phyloP scores from a whole-genome alignment of 2,113 vertebrate genomes.

The Rhinoderma darwinii region DNA sequence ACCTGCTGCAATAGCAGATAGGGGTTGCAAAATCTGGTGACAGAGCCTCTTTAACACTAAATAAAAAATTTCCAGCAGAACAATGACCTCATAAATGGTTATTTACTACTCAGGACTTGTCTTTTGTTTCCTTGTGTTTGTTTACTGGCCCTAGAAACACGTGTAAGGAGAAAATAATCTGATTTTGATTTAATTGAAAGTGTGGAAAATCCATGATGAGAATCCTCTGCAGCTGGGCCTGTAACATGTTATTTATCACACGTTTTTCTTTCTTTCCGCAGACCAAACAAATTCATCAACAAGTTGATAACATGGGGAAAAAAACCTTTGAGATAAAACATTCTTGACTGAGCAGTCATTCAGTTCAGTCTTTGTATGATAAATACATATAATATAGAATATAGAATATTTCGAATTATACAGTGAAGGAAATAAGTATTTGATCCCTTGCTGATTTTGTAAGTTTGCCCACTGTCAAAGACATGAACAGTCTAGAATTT shows the following conservation, averaged over 20 bases:
- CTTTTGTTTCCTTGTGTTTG: slow-evolving; percentile 26
- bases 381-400: background rate
- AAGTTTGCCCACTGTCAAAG: too few species aligned
- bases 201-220: background rate
- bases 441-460: too few species aligned
- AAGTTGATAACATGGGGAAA: background rate
- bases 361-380: background rate
- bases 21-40: too few species aligned
- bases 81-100: background rate
- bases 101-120: background rate
- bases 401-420: too few species aligned
- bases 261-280: background rate
- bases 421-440: too few species aligned
- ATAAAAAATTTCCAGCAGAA: background rate
- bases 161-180: background rate
- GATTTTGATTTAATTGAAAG: background rate
- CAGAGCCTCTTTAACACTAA: too few species aligned
- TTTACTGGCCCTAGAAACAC: slow-evolving; percentile 6
- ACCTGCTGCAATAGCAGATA: too few species aligned
- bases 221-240: background rate
- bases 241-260: background rate
- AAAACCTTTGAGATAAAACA: background rate
- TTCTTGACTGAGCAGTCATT: background rate
- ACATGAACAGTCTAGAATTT: too few species aligned
- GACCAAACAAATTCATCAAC: background rate